Percentiles rank a stretch among this genome's conserved stretches.
Evolutionary conservation across 37 sponge, comb jelly and placozoan genomes (phyloP).

Genomic region (Bolinopsis microptera): DNA sequence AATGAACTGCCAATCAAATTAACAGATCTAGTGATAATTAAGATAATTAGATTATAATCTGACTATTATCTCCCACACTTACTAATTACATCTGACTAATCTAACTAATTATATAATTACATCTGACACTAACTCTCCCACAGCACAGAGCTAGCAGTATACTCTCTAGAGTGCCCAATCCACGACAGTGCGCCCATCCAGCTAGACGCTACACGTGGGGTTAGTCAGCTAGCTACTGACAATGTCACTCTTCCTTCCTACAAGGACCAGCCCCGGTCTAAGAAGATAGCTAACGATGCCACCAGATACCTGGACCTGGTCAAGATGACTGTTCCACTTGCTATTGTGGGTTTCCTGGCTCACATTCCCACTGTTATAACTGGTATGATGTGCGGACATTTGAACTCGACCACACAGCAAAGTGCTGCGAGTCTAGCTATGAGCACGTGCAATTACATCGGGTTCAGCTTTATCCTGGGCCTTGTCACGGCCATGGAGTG

Average conservation of each 20-base stretch:
- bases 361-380: constrained; percentile 32
- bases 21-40: no score
- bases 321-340: neutral
- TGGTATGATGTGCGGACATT: constrained; percentile 1
- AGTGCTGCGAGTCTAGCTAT: neutral
- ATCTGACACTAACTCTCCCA: neutral
- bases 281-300: neutral
- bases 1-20: no score
- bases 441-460: constrained; percentile 23
- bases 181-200: neutral
- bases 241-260: neutral
- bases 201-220: neutral
- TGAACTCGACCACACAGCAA: constrained; percentile 35
- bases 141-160: constrained; percentile 13
- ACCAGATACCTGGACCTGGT: neutral
- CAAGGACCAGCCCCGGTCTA: neutral
- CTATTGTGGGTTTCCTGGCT: neutral
- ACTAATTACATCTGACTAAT: no score
- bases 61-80: no score
- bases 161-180: neutral
- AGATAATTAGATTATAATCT: no score
- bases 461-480: constrained; percentile 22
- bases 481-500: constrained; percentile 45
- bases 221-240: neutral
- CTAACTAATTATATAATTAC: no score